These are phyloP conservation scores for Sorex fumeus DNA, from an alignment of 2,113 vertebrate species.

Conservation along the genomic window DNA sequence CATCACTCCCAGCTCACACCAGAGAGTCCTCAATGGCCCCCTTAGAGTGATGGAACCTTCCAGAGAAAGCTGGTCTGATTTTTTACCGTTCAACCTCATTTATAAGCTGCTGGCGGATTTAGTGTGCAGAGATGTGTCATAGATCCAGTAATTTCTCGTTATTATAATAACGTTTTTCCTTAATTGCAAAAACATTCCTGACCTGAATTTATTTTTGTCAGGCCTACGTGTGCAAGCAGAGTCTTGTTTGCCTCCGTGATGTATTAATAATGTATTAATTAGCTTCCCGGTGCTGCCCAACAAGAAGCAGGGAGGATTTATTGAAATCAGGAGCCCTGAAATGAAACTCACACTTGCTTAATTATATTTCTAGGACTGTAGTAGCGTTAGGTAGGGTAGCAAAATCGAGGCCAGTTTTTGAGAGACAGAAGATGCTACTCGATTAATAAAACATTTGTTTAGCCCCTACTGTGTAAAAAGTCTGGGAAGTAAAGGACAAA, in stretches of 20 bases:
- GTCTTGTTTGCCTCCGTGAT: constrained; percentile 50
- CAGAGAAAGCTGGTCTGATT: not conserved
- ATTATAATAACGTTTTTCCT: constrained; percentile 66
- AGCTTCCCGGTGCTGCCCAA: constrained; percentile 60
- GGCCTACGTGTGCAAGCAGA: constrained; percentile 49
- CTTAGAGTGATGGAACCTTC: not conserved
- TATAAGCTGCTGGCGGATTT: constrained; percentile 11
- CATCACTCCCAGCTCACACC: not conserved
- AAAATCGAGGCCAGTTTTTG: constrained; percentile 55
- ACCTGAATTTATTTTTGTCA: constrained; percentile 78
- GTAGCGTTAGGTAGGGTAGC: constrained; percentile 15
- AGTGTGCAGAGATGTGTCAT: not conserved
- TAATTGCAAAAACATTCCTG: constrained; percentile 78
- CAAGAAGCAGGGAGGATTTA: constrained; percentile 72
- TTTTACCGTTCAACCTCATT: not conserved
- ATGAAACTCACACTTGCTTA: constrained; percentile 13
- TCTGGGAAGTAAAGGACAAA: constrained; percentile 50
- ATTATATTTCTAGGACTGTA: constrained; percentile 74
- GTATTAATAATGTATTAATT: constrained; percentile 78
- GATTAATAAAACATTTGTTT: constrained; percentile 65
- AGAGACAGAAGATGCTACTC: constrained; percentile 46
- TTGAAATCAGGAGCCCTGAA: constrained; percentile 72
- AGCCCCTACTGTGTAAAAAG: constrained; percentile 45
- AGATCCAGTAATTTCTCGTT: constrained; percentile 53
- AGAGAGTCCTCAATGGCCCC: not conserved